Base-by-base conservation (phyloP, 2,113 vertebrate species). In the Xenopus borealis region DNA sequence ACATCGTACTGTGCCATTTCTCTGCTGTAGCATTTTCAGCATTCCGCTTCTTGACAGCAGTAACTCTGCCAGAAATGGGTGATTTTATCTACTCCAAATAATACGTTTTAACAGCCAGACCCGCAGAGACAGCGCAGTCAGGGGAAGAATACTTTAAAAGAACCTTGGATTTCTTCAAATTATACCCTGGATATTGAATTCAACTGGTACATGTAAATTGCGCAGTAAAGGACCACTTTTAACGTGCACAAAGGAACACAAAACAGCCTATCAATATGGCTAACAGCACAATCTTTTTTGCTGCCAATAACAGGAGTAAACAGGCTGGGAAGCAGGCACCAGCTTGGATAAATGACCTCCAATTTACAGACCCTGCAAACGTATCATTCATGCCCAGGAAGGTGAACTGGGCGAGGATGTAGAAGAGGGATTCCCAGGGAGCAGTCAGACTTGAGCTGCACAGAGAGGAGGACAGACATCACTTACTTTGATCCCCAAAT, bases 21-120 rank as follows among this genome's bases (percentile, higher is more conserved):
- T 70, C 46, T 59, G 14, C n/a, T 53, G 62, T 58, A 69, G 47
- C 66, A 76, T 69, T 76, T 76, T 50, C 69, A 77, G 69, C 74
- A 77, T 63, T 70, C 74, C 57, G 74, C 59, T 63, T 70, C 53
- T 70, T 70, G 74, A 70, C 67, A 77, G 74, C 66, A 64, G 74
- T 64, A 77, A 77, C 74, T 70, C 66, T 55, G 18, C 10, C 40
- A 70, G 66, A 77, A 77, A 77, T 77, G 67, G 63, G 67, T 77
- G 74, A 77, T 77, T 70, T 70, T 77, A 77, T 77, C 74, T 77
- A 46, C 33, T 59, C 73, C 66, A 70, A 77, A 77, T 77, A 77
- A 76, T 76, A 69, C 45, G 59, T 61, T 70, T 27, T 64, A 67
- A 76, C 74, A 69, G 62, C 74, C 57, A 64, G 72, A 52, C 74